phyloP scores from a whole-genome alignment of 1,140 invertebrate genomes.

The Tetranychus urticae region DNA sequence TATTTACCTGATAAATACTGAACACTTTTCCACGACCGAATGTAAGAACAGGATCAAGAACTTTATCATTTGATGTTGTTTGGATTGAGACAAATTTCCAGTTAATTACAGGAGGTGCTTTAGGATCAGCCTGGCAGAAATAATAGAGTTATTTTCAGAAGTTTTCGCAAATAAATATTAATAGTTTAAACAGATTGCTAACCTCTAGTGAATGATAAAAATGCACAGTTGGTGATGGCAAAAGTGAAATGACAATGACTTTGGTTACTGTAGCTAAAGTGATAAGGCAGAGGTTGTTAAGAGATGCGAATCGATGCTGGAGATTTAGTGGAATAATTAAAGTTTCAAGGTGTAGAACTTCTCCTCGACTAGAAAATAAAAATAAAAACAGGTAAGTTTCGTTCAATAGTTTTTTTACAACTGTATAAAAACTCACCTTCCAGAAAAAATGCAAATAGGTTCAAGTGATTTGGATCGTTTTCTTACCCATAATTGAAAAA shows the following conservation, averaged over 20 bases:
- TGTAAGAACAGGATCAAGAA: slow-evolving; percentile 60
- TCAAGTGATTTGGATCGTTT: slow-evolving; percentile 8
- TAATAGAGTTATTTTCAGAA: not conserved
- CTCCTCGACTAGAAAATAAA: slow-evolving; percentile 37
- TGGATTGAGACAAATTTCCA: slow-evolving; percentile 80
- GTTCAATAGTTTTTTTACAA: not conserved
- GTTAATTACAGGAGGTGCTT: slow-evolving; percentile 50
- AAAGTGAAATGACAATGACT: slow-evolving; percentile 55
- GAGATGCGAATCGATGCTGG: slow-evolving; percentile 37
- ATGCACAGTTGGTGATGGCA: slow-evolving; percentile 42
- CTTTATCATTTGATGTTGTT: slow-evolving; percentile 36
- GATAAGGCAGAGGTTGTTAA: slow-evolving; percentile 44
- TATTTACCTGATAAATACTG: slow-evolving; percentile 50
- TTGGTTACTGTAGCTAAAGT: slow-evolving; percentile 41
- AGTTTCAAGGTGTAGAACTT: slow-evolving; percentile 72
- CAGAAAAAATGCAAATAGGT: slow-evolving; percentile 23
- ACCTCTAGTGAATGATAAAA: slow-evolving; percentile 33
- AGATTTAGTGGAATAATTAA: slow-evolving; percentile 33
- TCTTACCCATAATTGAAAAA: slow-evolving; percentile 80
- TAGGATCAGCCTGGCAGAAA: slow-evolving; percentile 18
- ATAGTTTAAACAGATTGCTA: slow-evolving; percentile 1
- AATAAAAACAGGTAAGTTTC: not conserved
- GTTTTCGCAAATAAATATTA: not conserved
- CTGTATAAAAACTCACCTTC: slow-evolving; percentile 14
- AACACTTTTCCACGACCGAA: slow-evolving; percentile 51